phyloP scores from a whole-genome alignment of 2,113 vertebrate genomes.

The Oenanthe oenanthe region DNA sequence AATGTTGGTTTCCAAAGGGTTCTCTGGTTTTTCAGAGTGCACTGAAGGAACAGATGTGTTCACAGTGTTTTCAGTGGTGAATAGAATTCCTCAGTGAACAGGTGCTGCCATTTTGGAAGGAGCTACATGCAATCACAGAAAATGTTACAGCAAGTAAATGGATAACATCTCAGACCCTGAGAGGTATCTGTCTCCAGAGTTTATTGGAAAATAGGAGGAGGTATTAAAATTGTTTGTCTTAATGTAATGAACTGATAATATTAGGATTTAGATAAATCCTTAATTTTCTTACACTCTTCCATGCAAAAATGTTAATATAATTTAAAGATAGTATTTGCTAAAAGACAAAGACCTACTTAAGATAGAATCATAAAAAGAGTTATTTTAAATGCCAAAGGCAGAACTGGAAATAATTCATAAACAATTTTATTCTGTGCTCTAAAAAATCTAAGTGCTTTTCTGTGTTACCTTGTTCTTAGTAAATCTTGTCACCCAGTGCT shows the following conservation, averaged over 20 bases:
- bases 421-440: slow-evolving; percentile 6
- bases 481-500: slow-evolving; percentile 27
- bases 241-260: neutral
- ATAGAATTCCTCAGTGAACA: neutral
- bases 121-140: neutral
- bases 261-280: neutral
- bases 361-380: neutral
- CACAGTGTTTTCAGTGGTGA: neutral
- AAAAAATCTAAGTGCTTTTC: slow-evolving; percentile 30
- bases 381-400: neutral
- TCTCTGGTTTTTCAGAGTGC: neutral
- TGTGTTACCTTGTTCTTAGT: neutral
- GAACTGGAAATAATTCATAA: neutral
- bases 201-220: neutral
- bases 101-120: neutral
- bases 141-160: neutral
- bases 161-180: neutral
- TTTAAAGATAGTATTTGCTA: neutral
- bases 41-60: neutral
- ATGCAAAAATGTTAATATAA: neutral
- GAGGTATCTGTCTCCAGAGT: neutral
- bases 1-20: neutral
- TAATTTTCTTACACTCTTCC: neutral
- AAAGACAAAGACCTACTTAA: neutral
- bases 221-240: neutral